Evolutionary conservation across 2,797 vertebrate species (phyloP), one percentile per base, ranked within the genome.

Genomic region (Enteromius viviparus): DNA sequence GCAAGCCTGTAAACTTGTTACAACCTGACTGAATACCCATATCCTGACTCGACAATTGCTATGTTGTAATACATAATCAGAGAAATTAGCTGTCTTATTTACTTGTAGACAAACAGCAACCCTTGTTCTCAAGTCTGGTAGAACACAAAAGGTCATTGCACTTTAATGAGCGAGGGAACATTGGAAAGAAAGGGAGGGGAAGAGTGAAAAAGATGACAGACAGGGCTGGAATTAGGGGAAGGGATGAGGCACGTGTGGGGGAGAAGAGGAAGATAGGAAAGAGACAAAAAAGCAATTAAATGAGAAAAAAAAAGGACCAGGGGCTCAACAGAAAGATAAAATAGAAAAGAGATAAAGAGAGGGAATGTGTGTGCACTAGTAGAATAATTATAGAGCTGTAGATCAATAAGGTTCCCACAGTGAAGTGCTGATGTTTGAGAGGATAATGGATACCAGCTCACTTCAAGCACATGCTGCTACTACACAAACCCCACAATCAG

Each of bases 321-420:
- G 58, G 45, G 42, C 32, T 70, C 45, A 51, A 40, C 10, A 26
- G 69, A 29, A 53, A 65, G 78, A 49, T 72, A 77, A 68, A 51
- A 77, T 9, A 10, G 32, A 55, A 55, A n/a, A 47, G 47, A 47
- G 34, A 26, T 49, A 14, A 19, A 76, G 68, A 71, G 51, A 51
- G 64, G 51, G 70, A 77, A 55, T 60, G 69, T 71, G 88, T 85
- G 79, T 34, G 82, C 62, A 78, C 80, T 81, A 80, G 88, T 79
- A 90, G 92, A 94, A 94, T 95, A 93, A 93, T 93, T 93, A 93
- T 80, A 93, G 92, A 93, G 91, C 88, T 92, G 91, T 90, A 91
- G 89, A 95, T 95, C 94, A 93, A 95, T 95, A 94, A 90, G 92
- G 93, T 95, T 95, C 94, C 94, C 94, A 95, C 93, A 94, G 93